Evolutionary conservation across 2,888 invertebrate species (phyloP).

Genomic region (Nymphalis urticae): DNA sequence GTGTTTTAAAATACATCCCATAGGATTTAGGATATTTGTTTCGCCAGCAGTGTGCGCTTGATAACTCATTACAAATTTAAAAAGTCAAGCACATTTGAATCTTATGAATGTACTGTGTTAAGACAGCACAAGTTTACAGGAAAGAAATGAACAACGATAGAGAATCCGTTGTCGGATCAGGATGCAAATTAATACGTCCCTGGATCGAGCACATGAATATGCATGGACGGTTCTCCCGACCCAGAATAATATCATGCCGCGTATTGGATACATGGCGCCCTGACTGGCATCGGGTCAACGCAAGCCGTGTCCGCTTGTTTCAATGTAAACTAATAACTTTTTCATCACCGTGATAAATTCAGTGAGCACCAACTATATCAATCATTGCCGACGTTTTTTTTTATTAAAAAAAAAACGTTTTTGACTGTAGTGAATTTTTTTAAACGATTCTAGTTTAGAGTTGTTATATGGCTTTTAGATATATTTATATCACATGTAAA

Average conservation of each 20-base stretch:
- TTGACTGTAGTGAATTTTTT: too few species aligned
- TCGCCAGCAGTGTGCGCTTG: background rate
- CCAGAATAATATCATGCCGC: slow-evolving; percentile 70
- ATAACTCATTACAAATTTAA: slow-evolving; percentile 1
- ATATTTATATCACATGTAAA: too few species aligned
- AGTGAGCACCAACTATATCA: slow-evolving; percentile 3
- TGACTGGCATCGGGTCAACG: slow-evolving; percentile 25
- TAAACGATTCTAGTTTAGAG: too few species aligned
- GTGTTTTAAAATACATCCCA: slow-evolving; percentile 49
- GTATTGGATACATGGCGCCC: slow-evolving; percentile 40
- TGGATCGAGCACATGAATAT: slow-evolving; percentile 76
- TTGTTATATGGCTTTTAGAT: too few species aligned
- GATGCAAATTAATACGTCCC: slow-evolving; percentile 80
- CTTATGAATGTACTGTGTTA: slow-evolving; percentile 5
- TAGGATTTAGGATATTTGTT: slow-evolving; percentile 30
- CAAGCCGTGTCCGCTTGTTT: slow-evolving; percentile 29
- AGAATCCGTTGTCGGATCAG: slow-evolving; percentile 60
- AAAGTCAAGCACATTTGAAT: background rate
- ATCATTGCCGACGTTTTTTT: background rate
- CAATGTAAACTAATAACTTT: slow-evolving; percentile 28
- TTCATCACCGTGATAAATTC: slow-evolving; percentile 11
- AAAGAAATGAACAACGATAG: slow-evolving; percentile 72
- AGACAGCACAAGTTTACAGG: slow-evolving; percentile 46
- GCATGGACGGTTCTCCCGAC: slow-evolving; percentile 63
- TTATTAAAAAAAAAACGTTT: background rate